A percentile compares a stretch with the other conserved stretches of the same genome.
phyloP scores from a whole-genome alignment of 1,140 invertebrate species.

The Drosophila subpulchrella region DNA sequence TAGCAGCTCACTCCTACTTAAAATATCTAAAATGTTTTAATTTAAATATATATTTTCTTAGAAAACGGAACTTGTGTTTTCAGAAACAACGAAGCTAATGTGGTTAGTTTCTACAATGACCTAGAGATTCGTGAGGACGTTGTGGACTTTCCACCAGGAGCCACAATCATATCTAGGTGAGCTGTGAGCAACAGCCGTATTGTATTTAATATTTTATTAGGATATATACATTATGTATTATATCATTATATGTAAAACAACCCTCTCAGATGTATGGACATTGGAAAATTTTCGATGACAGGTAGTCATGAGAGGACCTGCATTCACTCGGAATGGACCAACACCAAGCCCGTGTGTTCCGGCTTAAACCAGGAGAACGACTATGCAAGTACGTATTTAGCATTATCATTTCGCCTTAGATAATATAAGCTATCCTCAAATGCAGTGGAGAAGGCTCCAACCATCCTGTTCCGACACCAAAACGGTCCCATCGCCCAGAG shows the following conservation, averaged over 20 bases:
- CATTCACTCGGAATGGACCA: slow-evolving; percentile 91
- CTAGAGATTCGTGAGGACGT: slow-evolving; percentile 90
- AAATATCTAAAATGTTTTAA: background rate
- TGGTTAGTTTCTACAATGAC: slow-evolving; percentile 92
- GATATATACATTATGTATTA: no score
- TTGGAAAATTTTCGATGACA: slow-evolving; percentile 89
- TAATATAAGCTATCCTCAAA: background rate
- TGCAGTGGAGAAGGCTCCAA: slow-evolving; percentile 93
- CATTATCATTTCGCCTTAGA: background rate
- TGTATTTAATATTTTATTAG: no score
- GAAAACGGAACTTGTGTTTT: slow-evolving; percentile 91
- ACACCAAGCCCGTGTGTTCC: slow-evolving; percentile 90
- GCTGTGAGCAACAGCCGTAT: no score
- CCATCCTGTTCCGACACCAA: slow-evolving; percentile 92
- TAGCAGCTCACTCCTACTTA: no score
- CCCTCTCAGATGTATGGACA: slow-evolving; percentile 90
- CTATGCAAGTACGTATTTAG: slow-evolving; percentile 89
- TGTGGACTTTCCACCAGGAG: slow-evolving; percentile 91
- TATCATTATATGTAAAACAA: no score
- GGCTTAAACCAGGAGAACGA: slow-evolving; percentile 94
- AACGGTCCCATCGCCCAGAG: slow-evolving; percentile 93
- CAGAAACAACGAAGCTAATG: slow-evolving; percentile 90
- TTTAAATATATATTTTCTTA: slow-evolving; percentile 10
- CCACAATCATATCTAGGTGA: slow-evolving; percentile 88
- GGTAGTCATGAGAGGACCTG: slow-evolving; percentile 89